Evolutionary conservation across 2,797 vertebrate genomes (phyloP), one percentile per base, ranked within the genome.

Genomic region (Melanotaenia boesemani): DNA sequence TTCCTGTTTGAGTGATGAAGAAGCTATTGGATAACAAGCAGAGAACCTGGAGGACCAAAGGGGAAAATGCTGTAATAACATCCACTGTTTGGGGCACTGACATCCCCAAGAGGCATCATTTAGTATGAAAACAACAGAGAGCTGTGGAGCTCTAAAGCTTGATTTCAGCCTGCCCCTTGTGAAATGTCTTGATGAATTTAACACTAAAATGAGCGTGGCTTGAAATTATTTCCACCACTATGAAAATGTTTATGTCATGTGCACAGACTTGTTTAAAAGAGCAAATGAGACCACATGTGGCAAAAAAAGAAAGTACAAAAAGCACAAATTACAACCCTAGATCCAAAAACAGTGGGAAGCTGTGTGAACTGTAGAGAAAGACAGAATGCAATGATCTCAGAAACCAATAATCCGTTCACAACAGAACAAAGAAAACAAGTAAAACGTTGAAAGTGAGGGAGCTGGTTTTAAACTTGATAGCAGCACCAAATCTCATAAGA

Each of bases 101-200:
- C 64, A 76, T 71, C 63, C 77, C 83, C 83, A 63, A 87, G 88
- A 92, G 90, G 85, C 86, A 81, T 88, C 85, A 85, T 84, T 89
- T 88, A 88, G 62, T 81, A 76, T 65, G 60, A 83, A 81, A 87
- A 89, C 86, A 92, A 79, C 73, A 73, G 55, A 80, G 76, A 79
- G 72, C 61, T 64, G 48, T 6, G 32, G 26, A 24, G 63, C 65
- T 70, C 58, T 79, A 78, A 74, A 61, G 9, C 70, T 54, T 57
- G 65, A 76, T 69, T 64, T 85, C 36, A 72, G 70, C 44, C 56
- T 22, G 39, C 28, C 26, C 41, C 58, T 32, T 66, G 57, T 63
- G 20, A 72, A 67, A 75, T 61, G 55, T 71, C 79, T 22, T 46
- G 50, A 18, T 34, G 22, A 71, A 60, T 61, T 62, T 13, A 67